Conservation (phyloP, 1,140 invertebrate species). For the Hycleus phaleratus region DNA sequence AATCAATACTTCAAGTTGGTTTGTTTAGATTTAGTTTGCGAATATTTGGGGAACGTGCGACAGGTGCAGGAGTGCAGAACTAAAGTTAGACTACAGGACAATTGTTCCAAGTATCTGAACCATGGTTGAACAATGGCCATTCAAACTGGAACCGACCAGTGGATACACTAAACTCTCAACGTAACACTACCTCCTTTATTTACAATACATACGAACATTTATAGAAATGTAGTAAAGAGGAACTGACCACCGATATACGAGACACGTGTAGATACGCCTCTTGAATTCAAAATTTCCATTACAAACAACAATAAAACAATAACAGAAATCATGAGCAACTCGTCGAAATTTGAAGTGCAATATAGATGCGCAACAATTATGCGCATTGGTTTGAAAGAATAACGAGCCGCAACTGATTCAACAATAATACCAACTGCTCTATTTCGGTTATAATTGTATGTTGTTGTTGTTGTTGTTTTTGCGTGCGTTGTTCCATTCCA, state of each 20-base stretch:
- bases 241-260: conserved; percentile 14
- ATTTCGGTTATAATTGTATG: background rate
- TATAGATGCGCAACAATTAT: background rate
- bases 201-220: background rate
- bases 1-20: no score
- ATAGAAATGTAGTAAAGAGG: conserved; percentile 12
- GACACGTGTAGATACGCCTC: conserved; percentile 15
- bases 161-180: conserved; percentile 13
- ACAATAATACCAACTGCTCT: background rate
- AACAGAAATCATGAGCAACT: background rate
- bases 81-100: conserved; percentile 20
- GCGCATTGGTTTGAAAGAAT: no score
- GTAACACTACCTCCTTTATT: conserved; percentile 5
- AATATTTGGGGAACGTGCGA: conserved; percentile 11
- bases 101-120: conserved; percentile 30
- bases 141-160: conserved; percentile 22
- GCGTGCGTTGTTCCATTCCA: background rate
- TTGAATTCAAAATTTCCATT: conserved; percentile 10
- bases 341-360: background rate
- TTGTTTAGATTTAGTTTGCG: background rate
- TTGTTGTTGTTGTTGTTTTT: no score
- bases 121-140: conserved; percentile 28
- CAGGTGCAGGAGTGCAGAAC: conserved; percentile 19
- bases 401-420: no score
- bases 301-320: conserved; percentile 2